phyloP scores from a whole-genome alignment of 2,888 invertebrate species.

The Pinctada fucata region DNA sequence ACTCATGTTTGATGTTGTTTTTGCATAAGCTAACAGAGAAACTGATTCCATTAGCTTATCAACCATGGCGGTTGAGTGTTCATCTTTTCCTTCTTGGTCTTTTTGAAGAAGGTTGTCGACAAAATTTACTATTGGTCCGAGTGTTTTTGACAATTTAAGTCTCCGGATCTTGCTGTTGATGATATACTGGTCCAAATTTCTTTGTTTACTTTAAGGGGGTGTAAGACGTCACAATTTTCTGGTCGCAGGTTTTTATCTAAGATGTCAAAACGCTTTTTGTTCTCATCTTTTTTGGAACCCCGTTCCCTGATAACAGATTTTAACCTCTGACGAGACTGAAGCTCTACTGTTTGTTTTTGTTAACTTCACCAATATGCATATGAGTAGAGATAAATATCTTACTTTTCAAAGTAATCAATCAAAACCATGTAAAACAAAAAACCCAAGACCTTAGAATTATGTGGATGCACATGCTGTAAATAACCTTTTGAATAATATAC shows the following conservation, averaged over 20 bases:
- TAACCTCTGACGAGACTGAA: no score
- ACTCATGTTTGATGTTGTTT: not conserved
- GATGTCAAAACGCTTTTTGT: not conserved
- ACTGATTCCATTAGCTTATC: conserved; percentile 6
- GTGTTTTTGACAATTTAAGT: not conserved
- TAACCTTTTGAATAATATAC: no score
- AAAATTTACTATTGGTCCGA: not conserved
- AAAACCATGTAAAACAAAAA: no score
- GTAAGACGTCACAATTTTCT: not conserved
- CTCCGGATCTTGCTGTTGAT: not conserved
- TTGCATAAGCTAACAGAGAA: not conserved
- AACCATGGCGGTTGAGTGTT: not conserved
- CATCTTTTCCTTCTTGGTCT: not conserved
- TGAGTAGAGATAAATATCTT: no score
- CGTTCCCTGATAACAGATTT: no score
- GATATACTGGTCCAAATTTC: conserved; percentile 16
- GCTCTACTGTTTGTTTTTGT: no score
- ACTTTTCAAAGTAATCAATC: no score
- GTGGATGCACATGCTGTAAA: no score
- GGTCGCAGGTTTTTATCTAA: not conserved
- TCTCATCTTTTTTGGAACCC: not conserved
- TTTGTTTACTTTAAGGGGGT: not conserved
- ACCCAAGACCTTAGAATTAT: no score
- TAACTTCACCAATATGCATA: no score
- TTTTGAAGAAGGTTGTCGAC: not conserved